A percentile compares a stretch with the other conserved stretches of the same genome.
Conservation (phyloP, 2,113 vertebrate genomes). For the Eulemur macaco region DNA sequence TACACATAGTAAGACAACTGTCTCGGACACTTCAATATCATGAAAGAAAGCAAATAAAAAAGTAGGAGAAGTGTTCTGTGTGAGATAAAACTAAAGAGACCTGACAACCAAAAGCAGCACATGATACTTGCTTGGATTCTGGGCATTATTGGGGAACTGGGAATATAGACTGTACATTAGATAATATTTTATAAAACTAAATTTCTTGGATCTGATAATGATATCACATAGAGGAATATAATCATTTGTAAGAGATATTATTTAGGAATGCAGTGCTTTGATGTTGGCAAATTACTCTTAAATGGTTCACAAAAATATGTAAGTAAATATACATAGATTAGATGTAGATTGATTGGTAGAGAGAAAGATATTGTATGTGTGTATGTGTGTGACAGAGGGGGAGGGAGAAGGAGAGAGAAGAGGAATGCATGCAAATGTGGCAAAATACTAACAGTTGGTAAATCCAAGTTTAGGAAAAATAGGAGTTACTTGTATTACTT, state of each 20-base stretch:
- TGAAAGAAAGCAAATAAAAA: not conserved
- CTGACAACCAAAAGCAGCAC: not conserved
- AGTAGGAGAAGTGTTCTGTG: not conserved
- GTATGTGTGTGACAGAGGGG: too few species aligned
- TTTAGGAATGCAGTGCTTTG: not conserved
- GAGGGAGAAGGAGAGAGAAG: too few species aligned
- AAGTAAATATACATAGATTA: not conserved
- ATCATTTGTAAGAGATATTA: not conserved
- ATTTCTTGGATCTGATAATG: not conserved
- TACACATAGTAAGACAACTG: not conserved
- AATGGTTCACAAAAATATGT: not conserved
- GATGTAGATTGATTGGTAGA: not conserved
- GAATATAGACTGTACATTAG: not conserved
- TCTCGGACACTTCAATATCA: not conserved
- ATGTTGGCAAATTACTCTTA: not conserved
- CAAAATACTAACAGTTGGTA: not conserved
- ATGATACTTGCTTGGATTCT: not conserved
- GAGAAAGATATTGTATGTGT: not conserved
- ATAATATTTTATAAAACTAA: conserved; percentile 33
- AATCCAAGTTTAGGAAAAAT: not conserved
- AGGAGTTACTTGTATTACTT: not conserved
- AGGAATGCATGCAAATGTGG: not conserved
- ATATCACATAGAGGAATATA: not conserved
- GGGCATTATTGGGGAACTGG: not conserved
- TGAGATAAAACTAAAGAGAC: not conserved